These are phyloP conservation scores for Platerodrilus igneus DNA, from an alignment of 2,888 invertebrate species.

Conservation along the genomic window DNA sequence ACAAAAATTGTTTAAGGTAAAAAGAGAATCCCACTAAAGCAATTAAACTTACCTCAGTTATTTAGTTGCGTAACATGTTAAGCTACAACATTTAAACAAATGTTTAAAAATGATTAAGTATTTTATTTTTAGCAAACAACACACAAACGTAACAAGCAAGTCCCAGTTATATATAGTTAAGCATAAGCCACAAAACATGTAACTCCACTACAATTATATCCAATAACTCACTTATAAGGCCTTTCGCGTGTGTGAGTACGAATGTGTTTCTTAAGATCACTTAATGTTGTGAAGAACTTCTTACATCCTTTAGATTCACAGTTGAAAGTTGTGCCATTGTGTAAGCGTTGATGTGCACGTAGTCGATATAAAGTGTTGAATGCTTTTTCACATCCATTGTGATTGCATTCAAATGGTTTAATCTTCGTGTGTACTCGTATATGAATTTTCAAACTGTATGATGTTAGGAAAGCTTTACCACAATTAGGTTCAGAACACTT, in stretches of 20 bases:
- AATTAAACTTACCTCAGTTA: too few species aligned
- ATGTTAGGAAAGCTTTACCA: constrained; percentile 90
- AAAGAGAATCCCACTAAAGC: too few species aligned
- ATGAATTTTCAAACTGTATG: constrained; percentile 92
- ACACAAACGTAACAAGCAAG: too few species aligned
- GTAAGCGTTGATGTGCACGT: constrained; percentile 85
- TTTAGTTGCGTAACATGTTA: too few species aligned
- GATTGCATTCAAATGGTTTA: constrained; percentile 85
- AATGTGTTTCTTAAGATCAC: constrained; percentile 91
- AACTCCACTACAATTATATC: constrained; percentile 7
- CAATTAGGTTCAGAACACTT: constrained; percentile 84
- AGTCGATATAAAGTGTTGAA: constrained; percentile 93
- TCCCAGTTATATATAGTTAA: too few species aligned
- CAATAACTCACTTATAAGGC: constrained; percentile 69
- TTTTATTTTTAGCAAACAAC: too few species aligned
- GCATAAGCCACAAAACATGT: constrained; percentile 11
- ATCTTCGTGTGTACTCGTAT: constrained; percentile 88
- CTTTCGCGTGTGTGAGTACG: constrained; percentile 89
- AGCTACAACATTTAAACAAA: too few species aligned
- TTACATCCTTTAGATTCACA: constrained; percentile 77
- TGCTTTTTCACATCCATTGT: constrained; percentile 80
- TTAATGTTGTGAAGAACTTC: constrained; percentile 90
- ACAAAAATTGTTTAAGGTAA: too few species aligned
- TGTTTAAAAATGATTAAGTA: too few species aligned
- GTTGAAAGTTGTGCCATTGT: constrained; percentile 93